A percentile compares a stretch with the other conserved stretches of the same genome.
phyloP scores from a whole-genome alignment of 2,113 vertebrate species.

The Merops nubicus region DNA sequence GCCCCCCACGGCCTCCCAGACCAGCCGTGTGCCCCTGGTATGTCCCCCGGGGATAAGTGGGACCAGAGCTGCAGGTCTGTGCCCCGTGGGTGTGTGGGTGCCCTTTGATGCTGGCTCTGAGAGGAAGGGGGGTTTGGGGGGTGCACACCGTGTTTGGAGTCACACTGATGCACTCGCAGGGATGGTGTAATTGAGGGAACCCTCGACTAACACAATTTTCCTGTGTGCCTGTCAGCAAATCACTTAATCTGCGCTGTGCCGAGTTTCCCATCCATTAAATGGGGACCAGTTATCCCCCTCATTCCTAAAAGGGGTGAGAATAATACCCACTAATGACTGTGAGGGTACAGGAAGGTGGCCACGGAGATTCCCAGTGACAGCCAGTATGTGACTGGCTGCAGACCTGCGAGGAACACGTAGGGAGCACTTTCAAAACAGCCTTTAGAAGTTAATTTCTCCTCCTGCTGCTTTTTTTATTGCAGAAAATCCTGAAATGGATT shows the following conservation, averaged over 20 bases:
- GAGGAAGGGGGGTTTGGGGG: not conserved
- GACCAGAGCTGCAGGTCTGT: rapidly evolving
- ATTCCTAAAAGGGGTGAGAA: not conserved
- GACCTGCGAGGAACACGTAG: not conserved
- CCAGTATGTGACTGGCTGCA: no score
- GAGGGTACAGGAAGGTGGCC: not conserved
- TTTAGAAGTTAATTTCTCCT: not conserved
- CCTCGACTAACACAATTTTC: not conserved
- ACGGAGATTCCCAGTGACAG: not conserved
- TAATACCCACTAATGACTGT: rapidly evolving
- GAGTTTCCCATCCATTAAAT: not conserved
- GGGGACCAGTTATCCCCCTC: not conserved
- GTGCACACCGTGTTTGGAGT: not conserved
- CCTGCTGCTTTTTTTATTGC: no score
- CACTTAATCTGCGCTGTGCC: not conserved
- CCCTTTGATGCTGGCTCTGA: rapidly evolving
- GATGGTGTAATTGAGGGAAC: not conserved
- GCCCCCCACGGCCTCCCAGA: not conserved
- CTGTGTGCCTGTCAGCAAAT: slow-evolving; percentile 8
- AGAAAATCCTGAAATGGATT: not conserved
- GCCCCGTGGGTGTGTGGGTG: rapidly evolving
- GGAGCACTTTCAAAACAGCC: not conserved
- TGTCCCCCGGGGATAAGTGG: no score
- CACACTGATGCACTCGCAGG: not conserved
- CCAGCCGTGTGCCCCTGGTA: rapidly evolving